Evolutionary conservation across 2,797 vertebrate genomes (phyloP).

Genomic region (Characodon lateralis): DNA sequence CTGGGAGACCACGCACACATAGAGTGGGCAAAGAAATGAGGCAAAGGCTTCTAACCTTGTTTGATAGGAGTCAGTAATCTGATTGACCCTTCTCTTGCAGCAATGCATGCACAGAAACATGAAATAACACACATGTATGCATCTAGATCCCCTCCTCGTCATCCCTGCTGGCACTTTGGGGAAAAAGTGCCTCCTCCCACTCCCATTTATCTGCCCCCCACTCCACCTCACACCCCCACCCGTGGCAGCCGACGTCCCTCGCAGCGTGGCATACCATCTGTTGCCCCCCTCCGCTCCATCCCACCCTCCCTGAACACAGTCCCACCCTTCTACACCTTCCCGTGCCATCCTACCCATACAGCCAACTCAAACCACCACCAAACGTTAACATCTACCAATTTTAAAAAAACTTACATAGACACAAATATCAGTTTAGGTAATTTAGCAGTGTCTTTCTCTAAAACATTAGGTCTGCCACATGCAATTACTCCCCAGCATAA

Average conservation of each 20-base stretch:
- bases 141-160: constrained; percentile 61
- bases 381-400: constrained; percentile 39
- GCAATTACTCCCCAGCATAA: constrained; percentile 4
- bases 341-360: constrained; percentile 57
- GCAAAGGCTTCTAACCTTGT: constrained; percentile 54
- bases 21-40: constrained; percentile 50
- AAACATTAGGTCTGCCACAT: not conserved
- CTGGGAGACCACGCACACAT: constrained; percentile 38
- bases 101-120: constrained; percentile 31
- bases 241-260: constrained; percentile 78
- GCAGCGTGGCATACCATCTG: constrained; percentile 82
- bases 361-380: constrained; percentile 45
- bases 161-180: constrained; percentile 80
- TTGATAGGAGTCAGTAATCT: constrained; percentile 46
- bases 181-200: constrained; percentile 68
- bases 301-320: constrained; percentile 35
- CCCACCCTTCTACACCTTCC: constrained; percentile 58
- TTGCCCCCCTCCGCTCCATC: constrained; percentile 61
- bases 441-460: not conserved
- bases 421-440: not conserved
- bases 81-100: constrained; percentile 33
- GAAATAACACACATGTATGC: constrained; percentile 28
- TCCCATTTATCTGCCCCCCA: constrained; percentile 76
- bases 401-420: constrained; percentile 5
- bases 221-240: constrained; percentile 55